These are phyloP conservation scores for Anhinga rufa DNA, from an alignment of 2,113 vertebrate species.

Conservation along the genomic window DNA sequence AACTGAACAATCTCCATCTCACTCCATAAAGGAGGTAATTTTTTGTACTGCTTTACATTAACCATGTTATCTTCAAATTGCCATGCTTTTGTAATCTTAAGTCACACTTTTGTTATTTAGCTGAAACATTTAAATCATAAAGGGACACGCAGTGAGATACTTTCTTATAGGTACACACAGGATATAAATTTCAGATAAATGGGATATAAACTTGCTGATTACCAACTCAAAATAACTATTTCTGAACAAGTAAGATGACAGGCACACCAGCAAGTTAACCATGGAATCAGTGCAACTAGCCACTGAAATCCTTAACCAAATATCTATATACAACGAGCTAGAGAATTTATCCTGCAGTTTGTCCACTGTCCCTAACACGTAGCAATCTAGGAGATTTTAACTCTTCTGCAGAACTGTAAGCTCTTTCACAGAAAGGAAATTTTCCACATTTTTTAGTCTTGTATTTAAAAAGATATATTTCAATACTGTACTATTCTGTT, in stretches of 20 bases:
- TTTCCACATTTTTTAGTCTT: neutral
- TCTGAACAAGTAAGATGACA: neutral
- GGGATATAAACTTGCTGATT: neutral
- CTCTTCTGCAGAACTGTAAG: neutral
- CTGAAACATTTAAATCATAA: neutral
- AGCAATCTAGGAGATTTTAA: neutral
- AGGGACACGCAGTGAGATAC: neutral
- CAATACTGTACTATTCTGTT: neutral
- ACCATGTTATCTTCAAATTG: neutral
- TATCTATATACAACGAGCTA: neutral
- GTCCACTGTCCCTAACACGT: accelerated
- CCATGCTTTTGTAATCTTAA: neutral
- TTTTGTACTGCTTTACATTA: neutral
- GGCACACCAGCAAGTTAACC: neutral
- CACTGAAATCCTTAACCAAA: neutral
- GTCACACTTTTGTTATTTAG: neutral
- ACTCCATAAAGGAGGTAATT: neutral
- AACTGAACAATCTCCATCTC: neutral
- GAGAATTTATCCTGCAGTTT: neutral
- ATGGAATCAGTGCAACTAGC: neutral
- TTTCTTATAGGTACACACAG: neutral
- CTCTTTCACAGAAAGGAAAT: neutral
- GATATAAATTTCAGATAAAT: neutral
- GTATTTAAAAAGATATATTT: neutral
- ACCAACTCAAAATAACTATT: neutral